These are phyloP conservation scores for Synergus gifuensis DNA, from an alignment of 2,888 invertebrate species.

Conservation along the genomic window DNA sequence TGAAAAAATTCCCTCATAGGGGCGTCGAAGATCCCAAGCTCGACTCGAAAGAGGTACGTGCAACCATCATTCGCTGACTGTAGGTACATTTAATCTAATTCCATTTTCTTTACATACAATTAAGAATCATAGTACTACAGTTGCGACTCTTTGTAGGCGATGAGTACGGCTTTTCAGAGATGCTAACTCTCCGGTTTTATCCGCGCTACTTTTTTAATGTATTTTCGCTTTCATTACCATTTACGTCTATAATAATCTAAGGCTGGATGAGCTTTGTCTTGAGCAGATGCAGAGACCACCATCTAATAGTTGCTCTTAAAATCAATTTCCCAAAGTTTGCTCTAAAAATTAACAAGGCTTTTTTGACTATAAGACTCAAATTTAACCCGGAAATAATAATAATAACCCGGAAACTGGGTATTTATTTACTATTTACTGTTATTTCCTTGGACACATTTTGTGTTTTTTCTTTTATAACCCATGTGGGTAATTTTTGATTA, in stretches of 20 bases:
- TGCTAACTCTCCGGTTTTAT: constrained; percentile 54
- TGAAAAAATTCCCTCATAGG: constrained; percentile 48
- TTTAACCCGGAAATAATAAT: constrained; percentile 6
- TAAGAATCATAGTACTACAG: constrained; percentile 71
- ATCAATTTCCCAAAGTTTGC: constrained; percentile 21
- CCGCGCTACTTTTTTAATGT: constrained; percentile 7
- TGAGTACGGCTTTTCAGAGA: constrained; percentile 68
- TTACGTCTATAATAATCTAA: constrained; percentile 31
- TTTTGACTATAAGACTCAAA: not conserved
- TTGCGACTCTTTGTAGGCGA: constrained; percentile 72
- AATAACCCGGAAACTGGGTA: not conserved
- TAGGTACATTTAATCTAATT: constrained; percentile 57
- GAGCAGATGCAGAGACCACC: not conserved
- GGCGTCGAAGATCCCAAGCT: constrained; percentile 60
- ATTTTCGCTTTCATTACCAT: constrained; percentile 20
- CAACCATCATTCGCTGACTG: constrained; percentile 55
- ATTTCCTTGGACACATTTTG: not conserved
- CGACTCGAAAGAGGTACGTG: constrained; percentile 54
- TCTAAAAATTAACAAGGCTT: constrained; percentile 32
- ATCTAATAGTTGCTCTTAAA: not conserved
- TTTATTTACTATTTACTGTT: not conserved
- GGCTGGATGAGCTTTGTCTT: constrained; percentile 9
- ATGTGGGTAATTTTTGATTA: constrained; percentile 9
- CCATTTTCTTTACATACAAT: constrained; percentile 65
- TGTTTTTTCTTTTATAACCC: not conserved